Evolutionary conservation across 92 coral and sea anemone genomes (phyloP).

Genomic region (Palythoa heliodiscus): DNA sequence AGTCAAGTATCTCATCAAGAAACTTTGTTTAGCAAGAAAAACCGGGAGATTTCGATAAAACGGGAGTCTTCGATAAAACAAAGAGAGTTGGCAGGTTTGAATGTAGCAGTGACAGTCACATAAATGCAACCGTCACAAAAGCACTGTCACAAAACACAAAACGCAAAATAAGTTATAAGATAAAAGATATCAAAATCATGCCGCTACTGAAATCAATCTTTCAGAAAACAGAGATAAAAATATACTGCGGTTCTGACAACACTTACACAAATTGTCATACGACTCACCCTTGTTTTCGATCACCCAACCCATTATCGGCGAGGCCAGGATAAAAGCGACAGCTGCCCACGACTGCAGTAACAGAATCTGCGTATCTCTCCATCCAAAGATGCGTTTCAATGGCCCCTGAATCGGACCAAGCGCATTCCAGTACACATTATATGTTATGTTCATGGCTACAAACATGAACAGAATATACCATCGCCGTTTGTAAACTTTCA

Average conservation of each 20-base stretch:
- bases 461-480: constrained; percentile 60
- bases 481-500: constrained; percentile 50
- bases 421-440: constrained; percentile 54
- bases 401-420: constrained; percentile 66
- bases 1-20: too few species aligned
- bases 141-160: too few species aligned
- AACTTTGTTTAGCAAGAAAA: too few species aligned
- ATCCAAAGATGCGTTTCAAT: constrained; percentile 44
- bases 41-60: too few species aligned
- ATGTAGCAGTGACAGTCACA: too few species aligned
- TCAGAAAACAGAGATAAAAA: neutral
- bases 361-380: constrained; percentile 43
- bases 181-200: too few species aligned
- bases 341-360: constrained; percentile 24
- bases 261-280: neutral
- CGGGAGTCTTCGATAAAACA: too few species aligned
- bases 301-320: constrained; percentile 23
- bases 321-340: neutral
- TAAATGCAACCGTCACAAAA: too few species aligned
- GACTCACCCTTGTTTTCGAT: constrained; percentile 23
- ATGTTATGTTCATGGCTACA: constrained; percentile 21
- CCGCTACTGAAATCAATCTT: too few species aligned
- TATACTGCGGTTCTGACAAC: neutral
- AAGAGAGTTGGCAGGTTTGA: too few species aligned
- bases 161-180: too few species aligned